phyloP scores from a whole-genome alignment of 1,140 invertebrate genomes.

The Hycleus phaleratus region DNA sequence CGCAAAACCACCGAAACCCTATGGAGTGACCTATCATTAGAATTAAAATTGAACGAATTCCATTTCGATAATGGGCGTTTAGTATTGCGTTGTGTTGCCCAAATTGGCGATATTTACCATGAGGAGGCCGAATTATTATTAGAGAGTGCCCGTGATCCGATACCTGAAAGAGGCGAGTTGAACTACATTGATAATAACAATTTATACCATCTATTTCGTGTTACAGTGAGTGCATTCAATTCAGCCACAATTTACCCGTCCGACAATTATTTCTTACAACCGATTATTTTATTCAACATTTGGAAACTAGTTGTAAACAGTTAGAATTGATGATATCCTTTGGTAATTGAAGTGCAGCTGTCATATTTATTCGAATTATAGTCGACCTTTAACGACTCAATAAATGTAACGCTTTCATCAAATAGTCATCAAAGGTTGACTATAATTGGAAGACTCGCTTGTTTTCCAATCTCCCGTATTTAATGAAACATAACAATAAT shows the following conservation, averaged over 20 bases:
- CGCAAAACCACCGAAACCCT: slow-evolving; percentile 24
- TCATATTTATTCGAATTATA: no score
- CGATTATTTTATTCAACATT: no score
- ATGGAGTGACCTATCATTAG: slow-evolving; percentile 37
- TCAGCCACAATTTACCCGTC: not conserved
- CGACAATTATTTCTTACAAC: not conserved
- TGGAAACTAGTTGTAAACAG: no score
- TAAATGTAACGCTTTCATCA: no score
- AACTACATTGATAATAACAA: not conserved
- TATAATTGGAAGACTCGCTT: no score
- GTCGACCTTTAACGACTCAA: no score
- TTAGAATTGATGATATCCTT: no score
- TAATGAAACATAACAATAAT: no score
- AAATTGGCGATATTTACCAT: slow-evolving; percentile 47
- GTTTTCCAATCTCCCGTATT: no score
- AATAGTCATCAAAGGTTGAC: no score
- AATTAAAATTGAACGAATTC: slow-evolving; percentile 30
- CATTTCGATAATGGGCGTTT: slow-evolving; percentile 42
- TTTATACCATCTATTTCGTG: no score
- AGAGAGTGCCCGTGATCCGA: slow-evolving; percentile 45
- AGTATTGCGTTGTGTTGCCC: slow-evolving; percentile 46
- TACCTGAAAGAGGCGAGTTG: slow-evolving; percentile 47
- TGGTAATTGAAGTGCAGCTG: no score
- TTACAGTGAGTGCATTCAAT: slow-evolving; percentile 8
- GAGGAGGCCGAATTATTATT: slow-evolving; percentile 47